Conservation (phyloP, 1,140 invertebrate genomes). For the Carcinoscorpius rotundicauda region DNA sequence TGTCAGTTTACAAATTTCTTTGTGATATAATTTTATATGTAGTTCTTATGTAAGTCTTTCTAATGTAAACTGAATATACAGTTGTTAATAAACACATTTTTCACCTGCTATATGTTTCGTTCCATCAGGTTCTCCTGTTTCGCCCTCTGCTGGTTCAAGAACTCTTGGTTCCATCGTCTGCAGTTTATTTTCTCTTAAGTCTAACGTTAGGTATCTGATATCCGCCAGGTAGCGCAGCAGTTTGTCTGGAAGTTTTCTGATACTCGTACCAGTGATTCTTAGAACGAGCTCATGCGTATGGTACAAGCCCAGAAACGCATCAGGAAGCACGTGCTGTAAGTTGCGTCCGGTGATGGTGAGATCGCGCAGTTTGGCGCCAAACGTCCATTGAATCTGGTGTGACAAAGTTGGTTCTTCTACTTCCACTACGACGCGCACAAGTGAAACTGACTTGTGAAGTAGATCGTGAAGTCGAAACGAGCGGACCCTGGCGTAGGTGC, state of each 20-base stretch:
- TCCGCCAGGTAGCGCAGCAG: slow-evolving; percentile 21
- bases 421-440: slow-evolving; percentile 16
- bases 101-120: not conserved
- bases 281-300: slow-evolving; percentile 21
- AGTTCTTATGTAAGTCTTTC: no score
- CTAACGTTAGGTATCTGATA: slow-evolving; percentile 20
- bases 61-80: no score
- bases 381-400: slow-evolving; percentile 24
- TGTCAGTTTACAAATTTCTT: no score
- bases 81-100: no score
- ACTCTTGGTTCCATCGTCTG: no score
- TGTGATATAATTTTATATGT: no score
- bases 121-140: not conserved
- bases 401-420: slow-evolving; percentile 22
- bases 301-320: slow-evolving; percentile 22
- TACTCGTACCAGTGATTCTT: slow-evolving; percentile 18
- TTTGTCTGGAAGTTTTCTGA: slow-evolving; percentile 18
- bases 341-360: slow-evolving; percentile 22
- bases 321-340: slow-evolving; percentile 21
- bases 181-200: slow-evolving; percentile 20
- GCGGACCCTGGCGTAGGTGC: slow-evolving; percentile 21
- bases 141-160: no score
- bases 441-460: slow-evolving; percentile 14
- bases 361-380: slow-evolving; percentile 22
- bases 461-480: slow-evolving; percentile 24